Evolutionary conservation across 2,888 invertebrate genomes (phyloP), one percentile per base, ranked within the genome.

Genomic region (Folsomia candida): DNA sequence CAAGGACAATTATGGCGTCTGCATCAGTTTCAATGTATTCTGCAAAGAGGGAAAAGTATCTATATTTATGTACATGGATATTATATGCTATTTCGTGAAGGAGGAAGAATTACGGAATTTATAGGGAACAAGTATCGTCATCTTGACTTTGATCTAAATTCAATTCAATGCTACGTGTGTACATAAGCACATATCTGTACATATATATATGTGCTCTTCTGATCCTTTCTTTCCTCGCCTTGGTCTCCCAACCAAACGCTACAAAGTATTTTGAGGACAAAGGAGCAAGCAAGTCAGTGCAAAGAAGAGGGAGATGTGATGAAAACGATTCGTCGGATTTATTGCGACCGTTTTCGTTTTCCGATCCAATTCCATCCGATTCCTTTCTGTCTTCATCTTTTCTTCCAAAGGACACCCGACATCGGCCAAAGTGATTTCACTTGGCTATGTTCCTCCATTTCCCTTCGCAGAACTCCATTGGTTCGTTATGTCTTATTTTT

Each of bases 271-370:
- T 37, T 37, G 37, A 37, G 37, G 37, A 37, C 37, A 37, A 37
- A 37, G 14, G 37, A 37, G 37, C 4, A 37, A 37, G 14, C 26
- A 22, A 66, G 29, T 28, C 27, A 57, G 57, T 57, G 57, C 51
- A 51, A n/a, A n/a, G 29, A 58, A 37, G n/a, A 51, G 51, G 25
- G 60, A 68, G 51, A 22, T 29, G 11, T 24, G 59, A 47, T 28
- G 62, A 58, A 51, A 61, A 51, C 51, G 27, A 26, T 54, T 68
- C 57, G 63, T 70, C 65, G 51, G 66, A 70, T 70, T 66, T 70
- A 70, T 70, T 70, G 70, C 70, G 62, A 68, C 65, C 66, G 70
- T 66, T 70, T 54, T 69, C 69, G 64, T 47, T 47, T 18, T 25
- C 25, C 70, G 60, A 70, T 70, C 70, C 70, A 70, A 70, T 66